Evolutionary conservation across 2,888 invertebrate species (phyloP).

Genomic region (Megamerina dolium): DNA sequence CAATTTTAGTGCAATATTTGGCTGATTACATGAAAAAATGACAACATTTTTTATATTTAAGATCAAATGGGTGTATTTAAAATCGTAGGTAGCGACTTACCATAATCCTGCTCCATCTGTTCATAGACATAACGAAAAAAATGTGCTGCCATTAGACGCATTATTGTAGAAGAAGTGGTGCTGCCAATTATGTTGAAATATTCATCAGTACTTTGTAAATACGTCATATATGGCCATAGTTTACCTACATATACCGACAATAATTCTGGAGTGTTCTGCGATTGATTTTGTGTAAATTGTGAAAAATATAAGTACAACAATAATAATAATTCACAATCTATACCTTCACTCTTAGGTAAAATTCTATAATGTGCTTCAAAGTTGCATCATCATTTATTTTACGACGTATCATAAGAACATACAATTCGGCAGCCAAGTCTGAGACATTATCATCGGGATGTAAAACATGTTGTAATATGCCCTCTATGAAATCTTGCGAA

Average conservation of each 20-base stretch:
- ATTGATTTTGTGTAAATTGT: background rate
- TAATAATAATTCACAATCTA: background rate
- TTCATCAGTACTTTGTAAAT: background rate
- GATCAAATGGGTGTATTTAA: too few relatives aligned
- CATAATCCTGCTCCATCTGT: background rate
- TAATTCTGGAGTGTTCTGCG: background rate
- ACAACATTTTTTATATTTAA: too few relatives aligned
- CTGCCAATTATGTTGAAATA: background rate
- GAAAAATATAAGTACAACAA: background rate
- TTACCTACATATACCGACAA: background rate
- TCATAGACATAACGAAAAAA: background rate
- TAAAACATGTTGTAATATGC: slow-evolving; percentile 2
- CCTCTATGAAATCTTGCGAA: slow-evolving; percentile 6
- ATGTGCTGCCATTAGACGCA: background rate
- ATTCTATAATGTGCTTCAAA: slow-evolving; percentile 10
- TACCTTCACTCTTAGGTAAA: slow-evolving; percentile 7
- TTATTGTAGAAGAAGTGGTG: background rate
- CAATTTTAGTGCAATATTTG: too few relatives aligned
- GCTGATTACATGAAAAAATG: too few relatives aligned
- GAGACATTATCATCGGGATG: slow-evolving; percentile 5
- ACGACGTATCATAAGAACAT: slow-evolving; percentile 3
- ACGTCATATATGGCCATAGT: background rate
- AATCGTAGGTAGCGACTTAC: too few relatives aligned
- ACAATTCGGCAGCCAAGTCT: slow-evolving; percentile 5
- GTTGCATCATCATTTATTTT: slow-evolving; percentile 4